Base-by-base conservation (phyloP, 2,113 vertebrate genomes). In the Oncorhynchus kisutch region DNA sequence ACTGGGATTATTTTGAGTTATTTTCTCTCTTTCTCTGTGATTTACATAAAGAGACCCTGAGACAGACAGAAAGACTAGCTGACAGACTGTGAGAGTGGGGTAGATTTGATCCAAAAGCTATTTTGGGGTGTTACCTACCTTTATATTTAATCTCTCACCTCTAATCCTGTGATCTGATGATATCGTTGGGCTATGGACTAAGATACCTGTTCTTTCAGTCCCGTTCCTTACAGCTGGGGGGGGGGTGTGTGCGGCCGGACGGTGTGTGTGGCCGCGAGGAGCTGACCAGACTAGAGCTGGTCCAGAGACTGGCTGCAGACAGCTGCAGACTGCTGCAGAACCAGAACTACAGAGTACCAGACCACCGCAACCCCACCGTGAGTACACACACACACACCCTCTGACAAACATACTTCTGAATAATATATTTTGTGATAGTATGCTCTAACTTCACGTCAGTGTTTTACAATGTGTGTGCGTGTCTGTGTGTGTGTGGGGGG, bases 141-240 rank as follows among this genome's bases (percentile, higher is more conserved):
- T 68, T 68, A 69, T 67, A 39, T 67, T 9, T 60, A 73, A 73
- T 34, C 16, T 73, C 45, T 76, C 7, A 48, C 31, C 62, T 29
- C 24, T 25, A 45, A 54, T 16, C 51, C 16, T 7, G 24, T 54
- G 45, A 12, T 3, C 45, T 20, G 22, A 59, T 13, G 20, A 98
- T 98, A 96, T 96, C 96, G 90, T 99, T 96, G 96, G 96, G 96
- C 57, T 98, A 96, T 74, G 97, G 98, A 78, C 93, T 99, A 89
- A 98, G 95, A 93, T 98, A 96, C 88, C 88, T 97, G 70, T 98
- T 98, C 85, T 92, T 95, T 91, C 89, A 98, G 90, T 94, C 97
- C 90, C 95, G 96, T 87, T 94, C 92, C 81, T 92, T 98, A 77
- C 97, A 98, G 95, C 96, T 90, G 94, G 95, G 85, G 78, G 95